Percentiles rank a stretch among this genome's conserved stretches.
Evolutionary conservation across 1,140 invertebrate genomes (phyloP).

Genomic region (Zaprionus nigranus): DNA sequence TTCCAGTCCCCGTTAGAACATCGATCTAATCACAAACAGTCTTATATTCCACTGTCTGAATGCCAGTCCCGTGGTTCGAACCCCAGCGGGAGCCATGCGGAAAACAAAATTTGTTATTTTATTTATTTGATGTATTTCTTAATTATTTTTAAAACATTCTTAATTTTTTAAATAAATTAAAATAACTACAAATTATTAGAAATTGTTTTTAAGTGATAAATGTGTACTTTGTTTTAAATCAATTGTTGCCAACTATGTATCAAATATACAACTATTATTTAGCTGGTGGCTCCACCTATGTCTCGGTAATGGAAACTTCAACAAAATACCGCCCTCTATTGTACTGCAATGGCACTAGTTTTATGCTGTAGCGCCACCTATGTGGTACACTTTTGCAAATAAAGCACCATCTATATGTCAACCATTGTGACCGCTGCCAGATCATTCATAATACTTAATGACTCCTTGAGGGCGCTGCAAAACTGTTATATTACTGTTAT

Average conservation of each 20-base stretch:
- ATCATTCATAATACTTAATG: background rate
- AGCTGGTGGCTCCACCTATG: background rate
- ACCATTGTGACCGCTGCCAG: background rate
- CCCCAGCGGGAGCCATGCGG: background rate
- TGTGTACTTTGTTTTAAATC: too few relatives aligned
- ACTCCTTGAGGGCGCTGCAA: constrained; percentile 2
- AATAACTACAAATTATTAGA: background rate
- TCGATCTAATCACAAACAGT: background rate
- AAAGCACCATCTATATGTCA: background rate
- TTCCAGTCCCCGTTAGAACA: fast-evolving
- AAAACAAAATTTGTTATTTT: background rate
- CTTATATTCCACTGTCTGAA: background rate
- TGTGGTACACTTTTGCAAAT: background rate
- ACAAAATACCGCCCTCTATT: constrained; percentile 17
- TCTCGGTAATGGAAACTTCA: background rate
- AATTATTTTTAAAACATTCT: background rate
- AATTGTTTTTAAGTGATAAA: too few relatives aligned
- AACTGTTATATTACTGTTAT: constrained; percentile 14
- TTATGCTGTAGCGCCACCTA: background rate
- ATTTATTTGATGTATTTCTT: background rate
- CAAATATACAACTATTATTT: background rate
- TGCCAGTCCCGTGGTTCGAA: background rate
- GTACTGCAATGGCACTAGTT: background rate
- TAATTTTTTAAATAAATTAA: background rate
- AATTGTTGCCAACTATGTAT: background rate